These are phyloP conservation scores for Tragopan temminckii DNA, from an alignment of 2,797 vertebrate species.

Conservation along the genomic window DNA sequence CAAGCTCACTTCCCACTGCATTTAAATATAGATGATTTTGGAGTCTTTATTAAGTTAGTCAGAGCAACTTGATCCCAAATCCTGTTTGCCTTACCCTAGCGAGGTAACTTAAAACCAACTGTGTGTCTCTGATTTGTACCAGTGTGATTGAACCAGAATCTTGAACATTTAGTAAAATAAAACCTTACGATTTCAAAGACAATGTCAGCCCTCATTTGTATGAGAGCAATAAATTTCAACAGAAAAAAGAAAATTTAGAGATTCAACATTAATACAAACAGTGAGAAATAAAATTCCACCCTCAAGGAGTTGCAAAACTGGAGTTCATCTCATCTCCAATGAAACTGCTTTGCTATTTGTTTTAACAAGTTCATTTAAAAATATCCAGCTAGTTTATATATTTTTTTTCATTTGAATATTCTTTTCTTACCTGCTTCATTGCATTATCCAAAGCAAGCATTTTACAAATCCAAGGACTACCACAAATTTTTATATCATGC, in stretches of 20 bases:
- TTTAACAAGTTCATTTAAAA: background rate
- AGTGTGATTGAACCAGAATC: background rate
- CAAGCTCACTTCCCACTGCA: background rate
- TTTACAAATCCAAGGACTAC: background rate
- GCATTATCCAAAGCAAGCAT: background rate
- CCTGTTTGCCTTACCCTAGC: background rate
- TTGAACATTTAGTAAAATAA: background rate
- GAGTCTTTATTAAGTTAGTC: constrained; percentile 30
- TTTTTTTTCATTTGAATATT: background rate
- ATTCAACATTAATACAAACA: background rate
- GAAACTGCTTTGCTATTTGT: background rate
- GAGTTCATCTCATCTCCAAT: background rate
- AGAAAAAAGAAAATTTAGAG: background rate
- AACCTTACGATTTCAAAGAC: background rate
- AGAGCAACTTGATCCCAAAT: constrained; percentile 11
- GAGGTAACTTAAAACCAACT: background rate
- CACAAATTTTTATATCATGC: background rate
- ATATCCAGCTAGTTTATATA: background rate
- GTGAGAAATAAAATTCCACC: background rate
- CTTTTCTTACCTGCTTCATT: background rate
- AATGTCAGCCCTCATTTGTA: background rate
- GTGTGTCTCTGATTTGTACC: background rate
- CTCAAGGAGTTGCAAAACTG: background rate
- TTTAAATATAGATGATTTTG: constrained; percentile 26
- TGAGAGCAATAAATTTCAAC: background rate